These are phyloP conservation scores for Suncus etruscus DNA, from an alignment of 2,113 vertebrate genomes.

Conservation along the genomic window DNA sequence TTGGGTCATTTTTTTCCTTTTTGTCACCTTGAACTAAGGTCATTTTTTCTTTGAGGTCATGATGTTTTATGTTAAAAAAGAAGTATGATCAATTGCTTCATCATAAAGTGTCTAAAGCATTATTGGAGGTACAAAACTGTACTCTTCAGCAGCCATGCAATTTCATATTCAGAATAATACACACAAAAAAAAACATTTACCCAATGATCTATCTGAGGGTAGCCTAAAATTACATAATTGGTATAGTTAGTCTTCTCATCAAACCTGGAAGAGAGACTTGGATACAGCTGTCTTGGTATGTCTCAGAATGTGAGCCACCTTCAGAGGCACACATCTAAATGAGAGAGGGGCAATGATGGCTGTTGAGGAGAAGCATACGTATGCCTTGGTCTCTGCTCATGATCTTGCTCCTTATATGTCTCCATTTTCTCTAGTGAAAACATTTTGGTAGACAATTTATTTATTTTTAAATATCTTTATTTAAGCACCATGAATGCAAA, in stretches of 20 bases:
- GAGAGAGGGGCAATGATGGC: background rate
- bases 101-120: background rate
- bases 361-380: background rate
- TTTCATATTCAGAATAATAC: background rate
- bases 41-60: conserved; percentile 1
- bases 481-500: too few species aligned
- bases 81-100: background rate
- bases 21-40: conserved; percentile 17
- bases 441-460: conserved; percentile 1
- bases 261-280: background rate
- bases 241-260: background rate
- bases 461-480: too few species aligned
- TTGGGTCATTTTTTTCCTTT: background rate
- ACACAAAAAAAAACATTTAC: background rate
- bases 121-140: background rate
- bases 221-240: background rate
- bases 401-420: background rate
- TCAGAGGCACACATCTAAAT: background rate
- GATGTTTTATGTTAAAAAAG: conserved; percentile 51
- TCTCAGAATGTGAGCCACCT: background rate
- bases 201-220: background rate
- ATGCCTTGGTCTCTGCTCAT: background rate
- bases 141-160: background rate
- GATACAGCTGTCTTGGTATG: background rate
- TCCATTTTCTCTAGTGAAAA: conserved; percentile 1